phyloP scores from a whole-genome alignment of 2,113 vertebrate genomes.

The Gasterosteus aculeatus region DNA sequence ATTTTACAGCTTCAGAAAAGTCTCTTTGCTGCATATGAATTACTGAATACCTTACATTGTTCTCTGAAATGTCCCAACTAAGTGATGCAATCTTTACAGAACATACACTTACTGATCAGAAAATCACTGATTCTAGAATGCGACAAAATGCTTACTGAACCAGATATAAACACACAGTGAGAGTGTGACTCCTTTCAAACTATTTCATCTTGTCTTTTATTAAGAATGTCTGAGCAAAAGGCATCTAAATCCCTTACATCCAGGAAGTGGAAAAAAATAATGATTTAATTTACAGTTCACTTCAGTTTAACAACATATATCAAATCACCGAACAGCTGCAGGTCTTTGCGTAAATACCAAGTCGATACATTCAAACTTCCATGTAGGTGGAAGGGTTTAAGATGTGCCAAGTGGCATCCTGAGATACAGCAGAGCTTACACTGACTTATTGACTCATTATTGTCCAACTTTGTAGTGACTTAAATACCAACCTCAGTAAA shows the following conservation, averaged over 20 bases:
- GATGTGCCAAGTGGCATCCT: conserved; percentile 6
- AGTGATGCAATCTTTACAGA: conserved; percentile 28
- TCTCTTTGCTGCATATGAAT: neutral
- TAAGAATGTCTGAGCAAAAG: neutral
- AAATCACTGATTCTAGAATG: conserved; percentile 48
- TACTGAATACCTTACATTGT: conserved; percentile 10
- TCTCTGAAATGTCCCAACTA: conserved; percentile 22
- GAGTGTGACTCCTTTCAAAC: neutral
- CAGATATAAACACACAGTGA: conserved; percentile 4
- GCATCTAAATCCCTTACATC: neutral
- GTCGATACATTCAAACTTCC: neutral
- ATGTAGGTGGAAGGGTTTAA: conserved; percentile 2
- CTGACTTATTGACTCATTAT: neutral
- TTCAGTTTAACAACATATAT: neutral
- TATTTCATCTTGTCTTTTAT: neutral
- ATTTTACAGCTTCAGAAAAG: neutral
- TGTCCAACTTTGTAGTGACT: neutral
- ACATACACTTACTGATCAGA: conserved; percentile 5
- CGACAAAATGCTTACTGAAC: conserved; percentile 41
- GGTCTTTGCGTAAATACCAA: neutral
- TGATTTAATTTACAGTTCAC: neutral
- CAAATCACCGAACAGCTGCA: conserved; percentile 6
- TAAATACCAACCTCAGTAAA: conserved; percentile 1
- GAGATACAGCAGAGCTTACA: conserved; percentile 13
- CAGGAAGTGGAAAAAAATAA: neutral